Percentiles rank a stretch among this genome's conserved stretches.
Evolutionary conservation across 2,888 invertebrate species (phyloP).

Genomic region (Meteorus cinctellus): DNA sequence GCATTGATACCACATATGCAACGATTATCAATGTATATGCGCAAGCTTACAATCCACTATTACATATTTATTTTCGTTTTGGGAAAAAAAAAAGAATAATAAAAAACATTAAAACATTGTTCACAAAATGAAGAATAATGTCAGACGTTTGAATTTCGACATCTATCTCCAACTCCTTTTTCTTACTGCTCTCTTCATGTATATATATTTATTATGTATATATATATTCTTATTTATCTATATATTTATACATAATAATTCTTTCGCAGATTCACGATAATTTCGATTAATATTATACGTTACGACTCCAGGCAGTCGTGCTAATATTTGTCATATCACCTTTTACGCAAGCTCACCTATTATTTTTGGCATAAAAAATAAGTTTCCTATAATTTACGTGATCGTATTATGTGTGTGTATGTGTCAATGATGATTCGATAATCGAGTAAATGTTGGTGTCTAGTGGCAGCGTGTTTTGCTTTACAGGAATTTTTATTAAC

Average conservation of each 20-base stretch:
- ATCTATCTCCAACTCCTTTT: constrained; percentile 38
- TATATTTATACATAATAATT: constrained; percentile 28
- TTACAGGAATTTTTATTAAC: not conserved
- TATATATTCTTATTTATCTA: constrained; percentile 37
- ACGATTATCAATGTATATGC: constrained; percentile 22
- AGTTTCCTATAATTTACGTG: constrained; percentile 67
- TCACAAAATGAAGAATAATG: not conserved
- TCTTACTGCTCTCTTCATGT: constrained; percentile 42
- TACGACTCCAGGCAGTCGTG: constrained; percentile 53
- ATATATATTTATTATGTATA: constrained; percentile 45
- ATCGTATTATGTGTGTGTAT: constrained; percentile 42
- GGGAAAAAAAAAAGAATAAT: too few species aligned
- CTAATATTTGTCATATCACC: constrained; percentile 62
- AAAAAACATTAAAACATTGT: constrained; percentile 19
- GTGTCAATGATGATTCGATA: constrained; percentile 39
- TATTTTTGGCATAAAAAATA: constrained; percentile 70
- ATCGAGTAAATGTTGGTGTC: constrained; percentile 38
- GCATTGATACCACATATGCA: constrained; percentile 4
- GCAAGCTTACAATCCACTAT: constrained; percentile 13
- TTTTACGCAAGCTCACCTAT: constrained; percentile 59
- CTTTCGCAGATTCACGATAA: not conserved
- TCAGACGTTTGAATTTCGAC: not conserved
- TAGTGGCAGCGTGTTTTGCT: constrained; percentile 47
- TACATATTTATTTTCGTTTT: constrained; percentile 17
- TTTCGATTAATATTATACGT: constrained; percentile 45